These are phyloP conservation scores for Bombylius discolor DNA, from an alignment of 2,888 invertebrate genomes.

Conservation along the genomic window DNA sequence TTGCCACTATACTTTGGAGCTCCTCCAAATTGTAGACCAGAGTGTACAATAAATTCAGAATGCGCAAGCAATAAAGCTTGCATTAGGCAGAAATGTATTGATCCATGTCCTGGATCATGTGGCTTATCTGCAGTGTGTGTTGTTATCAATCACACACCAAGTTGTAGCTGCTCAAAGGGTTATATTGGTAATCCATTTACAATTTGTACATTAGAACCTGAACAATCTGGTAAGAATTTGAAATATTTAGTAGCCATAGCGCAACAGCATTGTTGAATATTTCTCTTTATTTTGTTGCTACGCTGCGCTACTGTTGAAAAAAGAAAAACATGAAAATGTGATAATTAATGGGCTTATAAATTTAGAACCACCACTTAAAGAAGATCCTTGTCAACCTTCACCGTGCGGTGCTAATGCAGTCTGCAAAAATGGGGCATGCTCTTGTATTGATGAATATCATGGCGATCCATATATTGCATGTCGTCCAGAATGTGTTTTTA, in stretches of 20 bases:
- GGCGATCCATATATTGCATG: slow-evolving; percentile 69
- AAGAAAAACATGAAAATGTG: background rate
- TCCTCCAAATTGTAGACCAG: slow-evolving; percentile 65
- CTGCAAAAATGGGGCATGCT: slow-evolving; percentile 58
- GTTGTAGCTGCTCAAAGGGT: slow-evolving; percentile 57
- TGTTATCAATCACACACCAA: slow-evolving; percentile 64
- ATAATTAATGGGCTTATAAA: background rate
- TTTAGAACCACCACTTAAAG: background rate
- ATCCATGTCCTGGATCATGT: slow-evolving; percentile 67
- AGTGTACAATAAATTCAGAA: slow-evolving; percentile 62
- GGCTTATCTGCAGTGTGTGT: slow-evolving; percentile 58
- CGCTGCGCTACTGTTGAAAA: too few relatives aligned
- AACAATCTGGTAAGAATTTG: slow-evolving; percentile 17
- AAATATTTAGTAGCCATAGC: too few relatives aligned
- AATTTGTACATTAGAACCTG: slow-evolving; percentile 45
- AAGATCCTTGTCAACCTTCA: slow-evolving; percentile 58
- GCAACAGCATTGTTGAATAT: too few relatives aligned
- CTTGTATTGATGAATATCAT: slow-evolving; percentile 59
- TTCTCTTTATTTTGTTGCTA: background rate
- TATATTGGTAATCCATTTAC: slow-evolving; percentile 67
- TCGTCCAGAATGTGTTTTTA: slow-evolving; percentile 68
- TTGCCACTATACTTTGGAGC: slow-evolving; percentile 55
- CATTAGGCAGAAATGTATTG: slow-evolving; percentile 55
- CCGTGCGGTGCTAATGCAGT: slow-evolving; percentile 68
- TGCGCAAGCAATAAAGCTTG: slow-evolving; percentile 60